Evolutionary conservation across 2,113 vertebrate species (phyloP).

Genomic region (Myiagra hebetior): DNA sequence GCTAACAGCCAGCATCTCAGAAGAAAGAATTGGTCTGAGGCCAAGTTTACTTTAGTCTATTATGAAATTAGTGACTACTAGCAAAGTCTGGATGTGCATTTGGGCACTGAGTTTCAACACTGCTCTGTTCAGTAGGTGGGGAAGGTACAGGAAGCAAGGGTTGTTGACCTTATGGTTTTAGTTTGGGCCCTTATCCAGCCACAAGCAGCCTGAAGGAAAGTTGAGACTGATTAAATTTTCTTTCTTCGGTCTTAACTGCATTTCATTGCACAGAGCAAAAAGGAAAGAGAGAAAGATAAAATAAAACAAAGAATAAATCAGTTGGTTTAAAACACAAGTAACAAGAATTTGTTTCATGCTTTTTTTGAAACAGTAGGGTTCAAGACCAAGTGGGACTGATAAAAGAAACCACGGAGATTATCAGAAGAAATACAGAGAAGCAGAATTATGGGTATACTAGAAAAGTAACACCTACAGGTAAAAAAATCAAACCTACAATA

Average conservation of each 20-base stretch:
- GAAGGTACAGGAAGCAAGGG: not conserved
- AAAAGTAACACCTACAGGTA: not conserved
- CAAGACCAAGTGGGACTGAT: not conserved
- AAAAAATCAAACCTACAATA: not conserved
- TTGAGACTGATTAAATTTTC: not conserved
- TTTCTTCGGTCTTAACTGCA: not conserved
- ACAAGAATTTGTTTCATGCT: not conserved
- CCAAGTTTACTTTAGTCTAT: not conserved
- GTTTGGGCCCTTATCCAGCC: not conserved
- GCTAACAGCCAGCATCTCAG: not conserved
- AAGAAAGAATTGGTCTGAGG: slow-evolving; percentile 1
- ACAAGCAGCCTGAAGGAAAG: not conserved
- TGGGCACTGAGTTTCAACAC: not conserved
- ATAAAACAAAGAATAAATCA: not conserved
- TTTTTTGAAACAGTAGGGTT: not conserved
- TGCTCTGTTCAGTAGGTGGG: not conserved
- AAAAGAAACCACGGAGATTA: not conserved
- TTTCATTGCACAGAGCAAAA: not conserved
- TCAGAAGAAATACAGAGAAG: not conserved
- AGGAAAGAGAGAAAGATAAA: not conserved
- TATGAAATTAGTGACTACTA: not conserved
- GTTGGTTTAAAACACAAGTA: not conserved
- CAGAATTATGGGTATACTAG: not conserved
- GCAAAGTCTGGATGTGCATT: not conserved
- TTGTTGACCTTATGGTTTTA: slow-evolving; percentile 5